Evolutionary conservation across 2,888 invertebrate species (phyloP), one percentile per base, ranked within the genome.

Genomic region (Philonicus albiceps): DNA sequence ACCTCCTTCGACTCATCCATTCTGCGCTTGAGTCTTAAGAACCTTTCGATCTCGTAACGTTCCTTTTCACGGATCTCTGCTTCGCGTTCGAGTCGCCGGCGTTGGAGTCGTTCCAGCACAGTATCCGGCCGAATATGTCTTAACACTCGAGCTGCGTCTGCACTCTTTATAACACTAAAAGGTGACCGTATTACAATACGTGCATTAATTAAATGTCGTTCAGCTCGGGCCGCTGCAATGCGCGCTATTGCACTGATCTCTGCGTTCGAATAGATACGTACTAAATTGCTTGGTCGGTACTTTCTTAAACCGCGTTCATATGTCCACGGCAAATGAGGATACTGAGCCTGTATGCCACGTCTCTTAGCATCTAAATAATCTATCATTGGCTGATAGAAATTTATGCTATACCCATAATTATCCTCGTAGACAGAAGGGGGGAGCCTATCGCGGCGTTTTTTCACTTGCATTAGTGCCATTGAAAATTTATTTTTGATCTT

Each of bases 361-460:
- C 95, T 94, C 93, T 95, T 96, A 74, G 94, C 94, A 90, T 95
- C 95, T 89, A 97, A 95, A 90, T 96, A 96, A 92, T 97, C 96
- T 90, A 97, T 95, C 96, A 97, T 96, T 80, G 97, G 97, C 91
- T 96, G 96, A 92, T 97, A 97, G 92, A 94, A 96, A 93, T 96
- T 96, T 90, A 96, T 96, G 84, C 96, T 96, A 91, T 95, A 96
- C 89, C 96, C 96, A 93, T 97, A 97, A 93, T 97, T 97, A 92
- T 95, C 95, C 90, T 96, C 95, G 93, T 97, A 97, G 87, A 95
- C 94, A 86, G 94, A 91, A 27, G 95, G 95, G 85, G 95, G 94
- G 83, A 94, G 94, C 89, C 93, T 87, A 72, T 76, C 86, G 27
- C 76, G 84, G 92, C 86, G 93, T 91, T 93, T 93, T 93, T 88